Evolutionary conservation across 1,140 invertebrate species (phyloP), one percentile per base, ranked within the genome.

Genomic region (Megathymus violae): DNA sequence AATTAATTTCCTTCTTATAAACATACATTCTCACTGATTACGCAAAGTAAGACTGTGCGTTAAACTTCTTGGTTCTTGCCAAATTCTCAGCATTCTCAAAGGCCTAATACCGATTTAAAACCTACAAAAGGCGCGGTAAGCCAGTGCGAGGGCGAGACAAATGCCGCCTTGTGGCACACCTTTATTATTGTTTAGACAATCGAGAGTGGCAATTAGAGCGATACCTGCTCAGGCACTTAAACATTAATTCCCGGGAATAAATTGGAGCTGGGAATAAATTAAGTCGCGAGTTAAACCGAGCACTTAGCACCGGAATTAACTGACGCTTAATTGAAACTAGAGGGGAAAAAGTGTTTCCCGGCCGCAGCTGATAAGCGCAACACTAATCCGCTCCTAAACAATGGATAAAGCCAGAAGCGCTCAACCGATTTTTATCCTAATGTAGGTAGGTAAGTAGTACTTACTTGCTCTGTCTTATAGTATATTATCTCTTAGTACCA

Each of bases 301-400:
- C 82, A 82, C 82, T 85, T 82, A 82, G 77, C 78, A 43, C 64
- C 59, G 73, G 72, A 83, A 84, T 85, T 81, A 85, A 81, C 78
- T 73, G 76, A 76, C 69, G 72, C 61, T 83, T 85, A 88, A 88
- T 88, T 88, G 82, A 88, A 86, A 88, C 77, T 82, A 78, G 76
- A 74, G 76, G 77, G 74, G 77, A 67, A 73, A 80, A 80, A 82
- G 81, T 81, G 66, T 66, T 58, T 52, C 62, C 59, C 62, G 67
- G 67, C 67, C 62, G 36, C 71, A 64, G 70, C 77, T 78, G 82
- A 85, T 85, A 85, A 87, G 74, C 68, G 69, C 62, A 62, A 63
- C 59, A 36, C 67, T 85, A 82, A 88, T 81, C 85, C 78, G 43
- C 70, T 74, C 70, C 74, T 84, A 85, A 88, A 84, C 81, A 88